These are phyloP conservation scores for Metridium senile DNA, from an alignment of 92 coral and sea anemone genomes.

Conservation along the genomic window DNA sequence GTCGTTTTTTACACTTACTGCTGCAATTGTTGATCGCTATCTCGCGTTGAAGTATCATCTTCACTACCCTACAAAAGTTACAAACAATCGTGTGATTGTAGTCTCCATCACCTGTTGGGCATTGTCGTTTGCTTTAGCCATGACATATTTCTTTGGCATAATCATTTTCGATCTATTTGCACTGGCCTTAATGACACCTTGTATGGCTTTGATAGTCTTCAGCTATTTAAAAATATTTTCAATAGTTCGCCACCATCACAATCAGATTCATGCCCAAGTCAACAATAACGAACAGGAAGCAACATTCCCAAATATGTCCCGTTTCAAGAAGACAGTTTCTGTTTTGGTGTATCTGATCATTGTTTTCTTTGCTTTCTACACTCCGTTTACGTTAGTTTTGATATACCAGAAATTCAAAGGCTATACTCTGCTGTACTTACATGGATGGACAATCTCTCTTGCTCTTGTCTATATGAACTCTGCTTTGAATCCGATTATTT, in stretches of 20 bases:
- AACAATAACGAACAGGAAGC: neutral
- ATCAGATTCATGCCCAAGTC: slow-evolving; percentile 12
- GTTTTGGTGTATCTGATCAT: neutral
- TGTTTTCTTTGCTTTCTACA: neutral
- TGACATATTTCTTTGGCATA: neutral
- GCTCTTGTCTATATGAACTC: neutral
- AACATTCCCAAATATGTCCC: neutral
- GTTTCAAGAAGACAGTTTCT: neutral
- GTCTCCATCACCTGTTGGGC: neutral
- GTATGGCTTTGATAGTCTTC: neutral
- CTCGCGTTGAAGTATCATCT: slow-evolving; percentile 16
- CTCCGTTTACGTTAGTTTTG: neutral
- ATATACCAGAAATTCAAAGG: neutral
- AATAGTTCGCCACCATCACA: slow-evolving; percentile 8
- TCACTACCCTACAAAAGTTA: neutral
- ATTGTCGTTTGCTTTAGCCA: neutral
- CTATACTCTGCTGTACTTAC: neutral
- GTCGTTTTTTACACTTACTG: slow-evolving; percentile 2
- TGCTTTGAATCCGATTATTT: slow-evolving; percentile 5
- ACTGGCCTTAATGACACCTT: neutral
- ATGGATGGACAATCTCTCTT: neutral
- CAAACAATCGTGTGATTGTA: neutral
- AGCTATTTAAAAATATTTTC: slow-evolving; percentile 1
- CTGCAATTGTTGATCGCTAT: slow-evolving; percentile 10
- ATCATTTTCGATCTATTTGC: neutral